Evolutionary conservation across 2,113 vertebrate species (phyloP).

Genomic region (Suncus etruscus): DNA sequence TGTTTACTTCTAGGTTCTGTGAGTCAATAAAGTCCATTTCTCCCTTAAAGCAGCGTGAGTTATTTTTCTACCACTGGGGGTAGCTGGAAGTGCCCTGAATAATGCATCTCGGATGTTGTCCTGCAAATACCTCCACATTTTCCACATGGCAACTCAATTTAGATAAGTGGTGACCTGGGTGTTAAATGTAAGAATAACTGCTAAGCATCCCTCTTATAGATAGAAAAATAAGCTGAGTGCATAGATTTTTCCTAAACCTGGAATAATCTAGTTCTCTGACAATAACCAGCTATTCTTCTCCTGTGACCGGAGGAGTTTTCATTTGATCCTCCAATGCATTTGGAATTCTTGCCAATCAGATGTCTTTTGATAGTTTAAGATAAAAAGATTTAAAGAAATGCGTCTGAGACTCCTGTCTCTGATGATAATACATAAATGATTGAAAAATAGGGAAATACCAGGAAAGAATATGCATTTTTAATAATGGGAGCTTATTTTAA

Average conservation of each 20-base stretch:
- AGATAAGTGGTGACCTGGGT: slow-evolving; percentile 45
- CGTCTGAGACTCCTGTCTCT: background rate
- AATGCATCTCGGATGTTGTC: background rate
- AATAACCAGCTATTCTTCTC: slow-evolving; percentile 63
- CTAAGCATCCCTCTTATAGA: background rate
- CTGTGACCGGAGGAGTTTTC: background rate
- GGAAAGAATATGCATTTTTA: background rate
- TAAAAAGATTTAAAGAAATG: background rate
- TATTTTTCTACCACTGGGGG: slow-evolving; percentile 40
- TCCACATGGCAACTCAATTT: slow-evolving; percentile 56
- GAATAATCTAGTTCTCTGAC: slow-evolving; percentile 11
- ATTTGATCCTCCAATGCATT: background rate
- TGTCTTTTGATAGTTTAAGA: background rate
- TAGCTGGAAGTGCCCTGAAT: slow-evolving; percentile 31
- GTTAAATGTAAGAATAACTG: slow-evolving; percentile 49
- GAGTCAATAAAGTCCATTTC: slow-evolving; percentile 24
- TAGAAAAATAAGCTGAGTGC: slow-evolving; percentile 49
- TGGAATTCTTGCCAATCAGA: slow-evolving; percentile 17
- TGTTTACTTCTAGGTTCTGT: background rate
- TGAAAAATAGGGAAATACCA: background rate
- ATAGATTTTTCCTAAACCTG: slow-evolving; percentile 40
- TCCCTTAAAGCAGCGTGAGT: background rate
- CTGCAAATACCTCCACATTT: slow-evolving; percentile 33
- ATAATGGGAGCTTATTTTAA: no score
- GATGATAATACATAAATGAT: background rate